A percentile compares a stretch with the other conserved stretches of the same genome.
These are phyloP conservation scores for Okamejei kenojei DNA, from an alignment of 2,797 vertebrate genomes.

Conservation along the genomic window DNA sequence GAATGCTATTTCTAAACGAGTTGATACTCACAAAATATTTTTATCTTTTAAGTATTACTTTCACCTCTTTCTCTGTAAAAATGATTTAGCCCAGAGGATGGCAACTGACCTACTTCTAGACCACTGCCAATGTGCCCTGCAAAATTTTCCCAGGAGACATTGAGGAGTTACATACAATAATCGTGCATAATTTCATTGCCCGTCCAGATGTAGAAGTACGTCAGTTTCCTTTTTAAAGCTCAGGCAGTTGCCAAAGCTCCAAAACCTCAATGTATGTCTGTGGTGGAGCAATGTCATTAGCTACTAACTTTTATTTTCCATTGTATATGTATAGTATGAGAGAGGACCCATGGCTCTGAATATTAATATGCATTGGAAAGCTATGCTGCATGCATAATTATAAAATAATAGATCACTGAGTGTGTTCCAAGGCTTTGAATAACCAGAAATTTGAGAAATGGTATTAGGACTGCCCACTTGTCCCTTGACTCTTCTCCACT, in stretches of 20 bases:
- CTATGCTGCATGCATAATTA: not conserved
- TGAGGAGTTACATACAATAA: not conserved
- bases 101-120: not conserved
- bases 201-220: not conserved
- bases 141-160: not conserved
- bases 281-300: not conserved
- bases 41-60: not conserved
- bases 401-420: not conserved
- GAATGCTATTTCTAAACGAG: not conserved
- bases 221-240: not conserved
- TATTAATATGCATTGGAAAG: not conserved
- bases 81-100: not conserved
- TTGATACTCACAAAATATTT: not conserved
- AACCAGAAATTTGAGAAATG: no score
- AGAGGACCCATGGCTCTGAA: not conserved
- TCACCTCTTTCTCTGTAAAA: not conserved
- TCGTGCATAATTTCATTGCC: not conserved
- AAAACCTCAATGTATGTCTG: no score
- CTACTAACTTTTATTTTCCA: not conserved
- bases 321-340: not conserved
- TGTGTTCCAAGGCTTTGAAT: constrained; percentile 21
- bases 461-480: no score
- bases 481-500: no score
- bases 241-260: not conserved
- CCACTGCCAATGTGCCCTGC: not conserved